Base-by-base conservation (phyloP, 2,797 vertebrate species). In the Macropodus opercularis region DNA sequence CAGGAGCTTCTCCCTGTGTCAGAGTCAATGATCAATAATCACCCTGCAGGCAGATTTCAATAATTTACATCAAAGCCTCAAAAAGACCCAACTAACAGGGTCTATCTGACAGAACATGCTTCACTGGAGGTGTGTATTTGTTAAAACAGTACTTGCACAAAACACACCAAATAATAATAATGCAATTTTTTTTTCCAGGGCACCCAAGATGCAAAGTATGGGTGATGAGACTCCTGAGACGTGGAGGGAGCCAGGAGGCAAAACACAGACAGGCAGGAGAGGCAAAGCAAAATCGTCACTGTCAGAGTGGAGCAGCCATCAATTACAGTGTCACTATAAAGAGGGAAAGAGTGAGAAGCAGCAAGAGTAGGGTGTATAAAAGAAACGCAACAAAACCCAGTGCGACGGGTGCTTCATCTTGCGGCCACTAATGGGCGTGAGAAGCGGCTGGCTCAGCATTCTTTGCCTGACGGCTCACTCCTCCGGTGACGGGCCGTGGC, bases 291-390 rank as follows among this genome's bases (percentile, higher is more conserved):
- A 67, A 71, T 68, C 79, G 32, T 80, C 84, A 81, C 81, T 89
- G 89, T 89, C 83, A 82, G 75, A 87, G 77, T 29, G 55, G 60
- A 82, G 80, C 87, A 84, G 70, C 85, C 88, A 91, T 92, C 83
- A 89, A 91, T 91, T 89, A 89, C 79, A 41, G 56, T 77, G 71
- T 80, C 68, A 87, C 81, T 52, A 57, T 63, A 55, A 83, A 81
- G 80, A 84, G 78, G 72, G 73, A 70, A 73, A 77, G 69, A 75
- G 63, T 67, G 77, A 53, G 61, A 81, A 73, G 77, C 59, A 73
- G 72, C 31, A 34, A 78, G 77, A 70, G 63, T 60, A 43, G 71
- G 74, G 59, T 74, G 69, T 80, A 83, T 84, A 78, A 87, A 87
- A 71, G 85, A 81, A 85, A 75, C 72, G 59, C 85, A 80, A 90